Evolutionary conservation across 1,140 invertebrate genomes (phyloP).

Genomic region (Dermatophagoides farinae): DNA sequence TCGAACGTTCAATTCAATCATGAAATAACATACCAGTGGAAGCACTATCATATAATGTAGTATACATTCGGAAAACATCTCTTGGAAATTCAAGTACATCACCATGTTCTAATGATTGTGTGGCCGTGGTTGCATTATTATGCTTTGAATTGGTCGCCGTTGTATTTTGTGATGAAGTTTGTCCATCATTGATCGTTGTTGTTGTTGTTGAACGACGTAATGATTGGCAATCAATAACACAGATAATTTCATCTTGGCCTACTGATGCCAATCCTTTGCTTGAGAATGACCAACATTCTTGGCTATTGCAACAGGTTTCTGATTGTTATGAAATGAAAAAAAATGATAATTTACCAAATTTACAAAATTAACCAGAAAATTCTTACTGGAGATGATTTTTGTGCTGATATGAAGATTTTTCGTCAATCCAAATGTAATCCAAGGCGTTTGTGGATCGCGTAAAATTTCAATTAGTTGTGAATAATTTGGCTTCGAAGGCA

Average conservation of each 20-base stretch:
- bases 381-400: constrained; percentile 53
- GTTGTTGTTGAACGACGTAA: constrained; percentile 32
- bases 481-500: constrained; percentile 2
- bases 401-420: constrained; percentile 53
- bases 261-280: constrained; percentile 55
- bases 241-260: constrained; percentile 63
- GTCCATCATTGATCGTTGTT: not conserved
- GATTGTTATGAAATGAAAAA: too few species aligned
- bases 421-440: constrained; percentile 51
- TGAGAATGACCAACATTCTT: constrained; percentile 57
- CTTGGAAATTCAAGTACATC: constrained; percentile 33
- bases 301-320: constrained; percentile 10
- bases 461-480: not conserved
- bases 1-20: not conserved
- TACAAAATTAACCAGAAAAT: constrained; percentile 27
- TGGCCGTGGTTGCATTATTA: not conserved
- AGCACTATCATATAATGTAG: constrained; percentile 52
- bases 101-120: not conserved
- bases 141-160: not conserved
- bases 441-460: not conserved
- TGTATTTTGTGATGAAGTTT: not conserved
- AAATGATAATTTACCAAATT: constrained; percentile 10
- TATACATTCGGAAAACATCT: constrained; percentile 55
- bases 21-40: constrained; percentile 41
- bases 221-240: constrained; percentile 49